A percentile compares a stretch with the other conserved stretches of the same genome.
Evolutionary conservation across 1,140 invertebrate species (phyloP).

Genomic region (Leptoteleia sp.): DNA sequence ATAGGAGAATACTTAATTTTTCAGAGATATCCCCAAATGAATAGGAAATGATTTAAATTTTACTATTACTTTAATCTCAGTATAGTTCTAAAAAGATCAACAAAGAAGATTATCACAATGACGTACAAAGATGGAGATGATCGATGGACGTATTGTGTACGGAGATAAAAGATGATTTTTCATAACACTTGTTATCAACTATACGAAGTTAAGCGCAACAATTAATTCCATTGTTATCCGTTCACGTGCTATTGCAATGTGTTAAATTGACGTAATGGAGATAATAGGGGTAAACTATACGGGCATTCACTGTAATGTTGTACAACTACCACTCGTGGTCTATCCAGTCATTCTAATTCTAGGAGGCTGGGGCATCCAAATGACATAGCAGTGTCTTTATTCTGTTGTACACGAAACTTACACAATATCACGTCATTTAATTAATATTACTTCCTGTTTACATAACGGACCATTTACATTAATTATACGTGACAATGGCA

Average conservation of each 20-base stretch:
- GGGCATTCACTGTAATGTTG: conserved; percentile 58
- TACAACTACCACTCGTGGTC: conserved; percentile 52
- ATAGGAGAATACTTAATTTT: too few relatives aligned
- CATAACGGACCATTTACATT: conserved; percentile 10
- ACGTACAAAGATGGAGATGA: too few relatives aligned
- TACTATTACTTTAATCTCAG: too few relatives aligned
- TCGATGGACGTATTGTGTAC: conserved; percentile 13
- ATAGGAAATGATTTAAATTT: too few relatives aligned
- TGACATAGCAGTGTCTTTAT: conserved; percentile 58
- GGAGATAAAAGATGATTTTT: conserved; percentile 3
- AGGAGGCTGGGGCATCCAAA: conserved; percentile 36
- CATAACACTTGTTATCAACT: conserved; percentile 49
- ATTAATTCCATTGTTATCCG: conserved; percentile 52
- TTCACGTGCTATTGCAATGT: conserved; percentile 57
- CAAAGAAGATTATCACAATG: too few relatives aligned
- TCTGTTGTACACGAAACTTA: conserved; percentile 49
- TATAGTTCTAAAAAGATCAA: too few relatives aligned
- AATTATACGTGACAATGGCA: conserved; percentile 32
- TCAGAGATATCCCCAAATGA: too few relatives aligned
- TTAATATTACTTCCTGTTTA: conserved; percentile 39
- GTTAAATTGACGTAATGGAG: conserved; percentile 65
- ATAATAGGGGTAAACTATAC: conserved; percentile 60
- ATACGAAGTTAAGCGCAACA: conserved; percentile 49
- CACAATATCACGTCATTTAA: conserved; percentile 47
- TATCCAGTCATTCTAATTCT: conserved; percentile 54